phyloP scores from a whole-genome alignment of 2,797 vertebrate genomes.

The Antennarius maculatus region DNA sequence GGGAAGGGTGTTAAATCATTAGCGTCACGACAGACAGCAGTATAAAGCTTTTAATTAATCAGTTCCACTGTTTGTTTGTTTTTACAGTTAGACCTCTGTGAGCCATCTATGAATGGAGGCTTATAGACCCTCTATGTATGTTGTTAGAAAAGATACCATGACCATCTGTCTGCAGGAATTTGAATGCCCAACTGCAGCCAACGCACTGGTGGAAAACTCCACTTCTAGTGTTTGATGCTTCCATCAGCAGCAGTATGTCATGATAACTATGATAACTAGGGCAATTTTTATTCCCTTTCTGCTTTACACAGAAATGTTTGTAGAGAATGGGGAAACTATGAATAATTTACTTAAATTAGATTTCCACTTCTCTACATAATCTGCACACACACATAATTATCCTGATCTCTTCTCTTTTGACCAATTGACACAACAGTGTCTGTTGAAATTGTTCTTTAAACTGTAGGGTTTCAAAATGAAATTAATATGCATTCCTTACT shows the following conservation, averaged over 20 bases:
- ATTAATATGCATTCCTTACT: constrained; percentile 67
- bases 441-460: constrained; percentile 56
- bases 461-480: constrained; percentile 61
- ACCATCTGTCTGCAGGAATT: constrained; percentile 67
- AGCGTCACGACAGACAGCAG: constrained; percentile 43
- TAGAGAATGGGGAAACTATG: constrained; percentile 50
- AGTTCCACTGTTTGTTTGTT: constrained; percentile 44
- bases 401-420: constrained; percentile 47
- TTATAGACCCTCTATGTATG: constrained; percentile 52
- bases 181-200: constrained; percentile 43
- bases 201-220: constrained; percentile 28
- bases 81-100: constrained; percentile 41
- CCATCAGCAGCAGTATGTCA: constrained; percentile 36
- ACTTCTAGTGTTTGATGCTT: constrained; percentile 24
- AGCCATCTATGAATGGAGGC: constrained; percentile 43
- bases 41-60: constrained; percentile 67
- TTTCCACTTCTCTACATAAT: constrained; percentile 50
- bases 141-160: constrained; percentile 62
- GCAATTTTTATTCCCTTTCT: constrained; percentile 47
- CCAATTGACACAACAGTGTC: constrained; percentile 52
- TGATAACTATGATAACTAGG: constrained; percentile 46
- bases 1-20: constrained; percentile 63
- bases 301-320: constrained; percentile 57
- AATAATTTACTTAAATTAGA: constrained; percentile 59
- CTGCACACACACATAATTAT: constrained; percentile 58